These are phyloP conservation scores for Lasiurus cinereus DNA, from an alignment of 2,113 vertebrate species.

Conservation along the genomic window DNA sequence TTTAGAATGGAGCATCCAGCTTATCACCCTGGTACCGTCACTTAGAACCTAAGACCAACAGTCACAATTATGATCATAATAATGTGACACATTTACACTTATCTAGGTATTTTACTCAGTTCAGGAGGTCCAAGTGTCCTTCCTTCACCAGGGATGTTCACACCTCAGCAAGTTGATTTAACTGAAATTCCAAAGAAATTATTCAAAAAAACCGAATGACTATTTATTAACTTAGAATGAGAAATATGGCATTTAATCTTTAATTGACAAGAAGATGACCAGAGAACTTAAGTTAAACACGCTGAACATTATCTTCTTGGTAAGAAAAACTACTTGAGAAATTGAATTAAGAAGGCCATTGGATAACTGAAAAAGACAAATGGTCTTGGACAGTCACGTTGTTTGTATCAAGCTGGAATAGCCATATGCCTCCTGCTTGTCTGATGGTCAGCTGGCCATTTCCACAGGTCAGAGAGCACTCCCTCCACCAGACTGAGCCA, in stretches of 20 bases:
- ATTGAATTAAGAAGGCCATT: constrained; percentile 33
- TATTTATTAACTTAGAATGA: constrained; percentile 60
- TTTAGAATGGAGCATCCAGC: background rate
- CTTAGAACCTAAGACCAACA: background rate
- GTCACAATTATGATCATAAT: background rate
- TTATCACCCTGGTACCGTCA: background rate
- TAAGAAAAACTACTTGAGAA: constrained; percentile 41
- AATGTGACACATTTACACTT: background rate
- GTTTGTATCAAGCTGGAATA: background rate
- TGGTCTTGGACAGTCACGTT: background rate
- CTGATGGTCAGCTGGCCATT: background rate
- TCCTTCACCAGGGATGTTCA: background rate
- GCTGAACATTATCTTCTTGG: constrained; percentile 25
- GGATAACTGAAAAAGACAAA: background rate
- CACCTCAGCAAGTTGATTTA: constrained; percentile 14
- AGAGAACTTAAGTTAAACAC: background rate
- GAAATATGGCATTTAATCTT: constrained; percentile 24
- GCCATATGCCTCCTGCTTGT: background rate
- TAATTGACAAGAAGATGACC: background rate
- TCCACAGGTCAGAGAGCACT: background rate
- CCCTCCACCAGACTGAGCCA: background rate
- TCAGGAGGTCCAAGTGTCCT: background rate
- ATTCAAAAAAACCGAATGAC: background rate
- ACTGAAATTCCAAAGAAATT: constrained; percentile 57
- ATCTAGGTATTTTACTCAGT: background rate